These are phyloP conservation scores for Masticophis lateralis DNA, from an alignment of 2,797 vertebrate species.

Conservation along the genomic window DNA sequence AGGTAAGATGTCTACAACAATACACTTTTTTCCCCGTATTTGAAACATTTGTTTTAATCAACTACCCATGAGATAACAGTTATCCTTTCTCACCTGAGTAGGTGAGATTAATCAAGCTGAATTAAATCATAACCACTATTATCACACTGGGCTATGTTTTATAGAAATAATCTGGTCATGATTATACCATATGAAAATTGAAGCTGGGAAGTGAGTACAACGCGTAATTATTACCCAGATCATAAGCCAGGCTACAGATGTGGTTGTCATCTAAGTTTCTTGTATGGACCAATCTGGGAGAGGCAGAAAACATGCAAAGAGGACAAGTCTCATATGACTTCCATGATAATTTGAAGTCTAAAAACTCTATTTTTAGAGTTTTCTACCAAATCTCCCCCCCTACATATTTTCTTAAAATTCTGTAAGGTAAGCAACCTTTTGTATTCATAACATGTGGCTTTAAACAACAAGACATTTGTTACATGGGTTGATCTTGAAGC, in stretches of 20 bases:
- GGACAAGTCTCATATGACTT: neutral
- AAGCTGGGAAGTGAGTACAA: neutral
- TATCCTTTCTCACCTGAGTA: neutral
- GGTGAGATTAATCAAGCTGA: neutral
- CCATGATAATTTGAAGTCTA: no score
- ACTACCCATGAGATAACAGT: neutral
- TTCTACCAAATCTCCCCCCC: neutral
- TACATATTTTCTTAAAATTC: neutral
- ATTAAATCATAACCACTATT: neutral
- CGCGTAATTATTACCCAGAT: neutral
- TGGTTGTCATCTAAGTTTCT: neutral
- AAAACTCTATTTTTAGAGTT: neutral
- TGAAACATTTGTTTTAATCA: neutral
- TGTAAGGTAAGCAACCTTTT: neutral
- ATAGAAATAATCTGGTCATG: neutral
- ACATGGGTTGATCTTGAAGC: neutral
- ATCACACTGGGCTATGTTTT: neutral
- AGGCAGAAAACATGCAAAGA: neutral
- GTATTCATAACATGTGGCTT: neutral
- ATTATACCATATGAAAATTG: neutral
- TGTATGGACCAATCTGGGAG: neutral
- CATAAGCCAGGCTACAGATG: neutral
- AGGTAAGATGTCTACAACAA: slow-evolving; percentile 56
- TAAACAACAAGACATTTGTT: neutral
- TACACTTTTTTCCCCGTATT: neutral